Conservation (phyloP, 2,113 vertebrate genomes). For the Vireo altiloquus region DNA sequence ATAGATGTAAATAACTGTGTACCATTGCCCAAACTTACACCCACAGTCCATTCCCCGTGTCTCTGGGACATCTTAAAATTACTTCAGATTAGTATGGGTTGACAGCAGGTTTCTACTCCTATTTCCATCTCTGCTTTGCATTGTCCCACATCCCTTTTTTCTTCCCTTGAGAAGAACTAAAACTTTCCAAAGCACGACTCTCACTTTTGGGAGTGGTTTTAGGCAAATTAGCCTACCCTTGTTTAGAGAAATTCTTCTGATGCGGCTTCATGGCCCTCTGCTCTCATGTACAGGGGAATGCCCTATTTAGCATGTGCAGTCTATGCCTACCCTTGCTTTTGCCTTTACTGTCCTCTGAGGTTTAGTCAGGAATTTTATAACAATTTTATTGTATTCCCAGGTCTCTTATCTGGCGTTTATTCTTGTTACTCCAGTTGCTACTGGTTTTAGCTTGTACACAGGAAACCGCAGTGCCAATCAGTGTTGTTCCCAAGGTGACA, state of each 20-base stretch:
- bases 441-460: conserved; percentile 79
- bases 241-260: background rate
- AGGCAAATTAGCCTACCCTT: background rate
- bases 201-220: background rate
- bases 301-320: rapidly evolving
- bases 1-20: background rate
- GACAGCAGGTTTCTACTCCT: background rate
- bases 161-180: background rate
- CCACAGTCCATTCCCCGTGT: background rate
- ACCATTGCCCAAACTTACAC: background rate
- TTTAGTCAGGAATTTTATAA: conserved; percentile 18
- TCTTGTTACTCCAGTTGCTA: conserved; percentile 76
- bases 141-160: background rate
- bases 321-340: background rate
- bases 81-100: background rate
- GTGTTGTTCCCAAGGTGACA: conserved; percentile 83
- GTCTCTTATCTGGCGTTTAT: conserved; percentile 74
- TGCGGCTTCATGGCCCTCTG: background rate
- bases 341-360: background rate
- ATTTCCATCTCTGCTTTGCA: background rate
- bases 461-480: conserved; percentile 79
- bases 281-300: background rate
- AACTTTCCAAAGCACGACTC: background rate
- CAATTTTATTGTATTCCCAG: conserved; percentile 57
- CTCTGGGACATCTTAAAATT: background rate